Evolutionary conservation across 2,888 invertebrate species (phyloP).

Genomic region (Pollenia griseotomentosa): DNA sequence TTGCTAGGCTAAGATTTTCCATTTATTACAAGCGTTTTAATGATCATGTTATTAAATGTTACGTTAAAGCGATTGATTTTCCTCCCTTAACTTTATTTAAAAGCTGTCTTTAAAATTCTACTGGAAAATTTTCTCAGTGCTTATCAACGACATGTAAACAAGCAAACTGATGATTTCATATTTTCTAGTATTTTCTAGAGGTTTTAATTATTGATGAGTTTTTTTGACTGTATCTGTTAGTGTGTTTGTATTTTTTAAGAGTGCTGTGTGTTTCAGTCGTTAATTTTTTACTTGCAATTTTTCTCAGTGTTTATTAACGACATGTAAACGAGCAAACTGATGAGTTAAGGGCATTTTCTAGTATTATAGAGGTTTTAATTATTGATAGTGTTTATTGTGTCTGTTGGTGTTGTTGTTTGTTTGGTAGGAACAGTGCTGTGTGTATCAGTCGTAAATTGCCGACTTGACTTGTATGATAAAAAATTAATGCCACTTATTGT

Average conservation of each 20-base stretch:
- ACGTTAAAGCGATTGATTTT: no score
- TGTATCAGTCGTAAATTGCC: conserved; percentile 64
- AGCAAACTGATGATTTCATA: conserved; percentile 51
- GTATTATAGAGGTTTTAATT: conserved; percentile 68
- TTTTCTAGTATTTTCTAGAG: conserved; percentile 54
- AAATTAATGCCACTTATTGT: conserved; percentile 73
- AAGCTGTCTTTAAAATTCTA: no score
- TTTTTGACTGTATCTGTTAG: conserved; percentile 1
- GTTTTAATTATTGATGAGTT: conserved; percentile 70
- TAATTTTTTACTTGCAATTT: conserved; percentile 51
- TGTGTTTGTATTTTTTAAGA: not conserved
- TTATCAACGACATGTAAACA: conserved; percentile 40
- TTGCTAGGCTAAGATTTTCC: no score
- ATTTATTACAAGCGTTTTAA: no score
- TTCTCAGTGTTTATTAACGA: conserved; percentile 50
- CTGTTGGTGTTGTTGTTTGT: not conserved
- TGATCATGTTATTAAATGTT: no score
- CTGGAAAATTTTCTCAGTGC: conserved; percentile 49
- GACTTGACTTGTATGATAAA: conserved; percentile 63
- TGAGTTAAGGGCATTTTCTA: conserved; percentile 46
- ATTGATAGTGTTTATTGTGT: conserved; percentile 63
- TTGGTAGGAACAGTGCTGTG: not conserved
- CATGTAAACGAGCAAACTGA: conserved; percentile 55
- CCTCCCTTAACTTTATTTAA: no score
- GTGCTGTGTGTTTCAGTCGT: conserved; percentile 26